Evolutionary conservation across 2,888 invertebrate genomes (phyloP), one percentile per base, ranked within the genome.

Genomic region (Phaedon cochleariae): DNA sequence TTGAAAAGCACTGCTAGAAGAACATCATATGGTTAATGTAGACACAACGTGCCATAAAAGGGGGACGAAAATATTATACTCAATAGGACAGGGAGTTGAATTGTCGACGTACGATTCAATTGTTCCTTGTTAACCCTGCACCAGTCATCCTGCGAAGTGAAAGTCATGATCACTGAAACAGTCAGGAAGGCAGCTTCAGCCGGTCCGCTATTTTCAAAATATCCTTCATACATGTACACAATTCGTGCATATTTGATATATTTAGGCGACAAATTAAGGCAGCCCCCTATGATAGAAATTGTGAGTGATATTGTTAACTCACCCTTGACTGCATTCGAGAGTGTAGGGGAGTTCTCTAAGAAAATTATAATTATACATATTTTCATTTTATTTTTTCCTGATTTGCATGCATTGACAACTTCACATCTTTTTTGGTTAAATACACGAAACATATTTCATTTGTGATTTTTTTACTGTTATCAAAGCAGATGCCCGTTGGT

Each of bases 111-210:
- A 80, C 81, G 80, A 82, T 83, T 82, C 79, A 81, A 83, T 83
- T 82, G 82, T 82, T 82, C 81, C 82, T 83, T 79, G 82, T 83
- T 83, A 83, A 83, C 83, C 83, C 82, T 82, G 82, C 81, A 79
- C 80, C 77, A 77, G 59, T 65, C 65, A 74, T 60, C 77, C 82
- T 76, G 64, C 41, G 53, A 59, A 51, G 34, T 54, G 49, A 26
- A 54, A n/a, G n/a, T 31, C 41, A 12, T 18, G n/a, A 34, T 20
- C n/a, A 9, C 15, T 15, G 45, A 18, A 37, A 45, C 21, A 18
- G n/a, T 34, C 26, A 37, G 7, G 22, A 21, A 52, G 74, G 65
- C 67, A 71, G 4, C 15, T 71, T 69, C 22, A 62, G 59, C 65
- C 75, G 80, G 73, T 26, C 71, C 55, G 71, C 68, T 77, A 73